phyloP scores from a whole-genome alignment of 2,888 invertebrate species.

The Drosophila merina region DNA sequence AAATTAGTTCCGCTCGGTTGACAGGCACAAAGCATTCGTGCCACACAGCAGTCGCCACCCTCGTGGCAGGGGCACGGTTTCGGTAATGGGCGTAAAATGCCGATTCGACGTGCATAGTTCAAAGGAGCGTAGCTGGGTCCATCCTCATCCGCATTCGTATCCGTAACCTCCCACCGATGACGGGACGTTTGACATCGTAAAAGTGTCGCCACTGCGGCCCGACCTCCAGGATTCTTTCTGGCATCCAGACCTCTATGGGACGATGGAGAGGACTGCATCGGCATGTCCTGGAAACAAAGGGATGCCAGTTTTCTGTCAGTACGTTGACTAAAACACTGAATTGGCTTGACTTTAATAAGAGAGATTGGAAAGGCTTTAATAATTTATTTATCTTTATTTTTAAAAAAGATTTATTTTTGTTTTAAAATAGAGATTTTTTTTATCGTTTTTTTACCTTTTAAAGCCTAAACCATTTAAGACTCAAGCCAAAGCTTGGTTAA shows the following conservation, averaged over 20 bases:
- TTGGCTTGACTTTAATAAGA: not conserved
- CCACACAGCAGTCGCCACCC: slow-evolving; percentile 65
- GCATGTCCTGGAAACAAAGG: not conserved
- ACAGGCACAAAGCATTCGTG: slow-evolving; percentile 79
- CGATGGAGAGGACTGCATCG: not conserved
- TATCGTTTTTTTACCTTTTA: not conserved
- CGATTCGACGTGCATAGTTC: slow-evolving; percentile 83
- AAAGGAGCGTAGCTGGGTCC: slow-evolving; percentile 46
- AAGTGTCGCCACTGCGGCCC: slow-evolving; percentile 44
- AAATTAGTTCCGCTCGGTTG: slow-evolving; percentile 83
- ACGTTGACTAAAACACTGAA: not conserved
- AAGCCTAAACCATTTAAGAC: slow-evolving; percentile 4
- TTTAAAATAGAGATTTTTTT: no score
- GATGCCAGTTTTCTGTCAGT: no score
- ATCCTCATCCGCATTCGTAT: slow-evolving; percentile 47
- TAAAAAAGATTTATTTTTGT: no score
- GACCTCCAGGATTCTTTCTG: slow-evolving; percentile 38
- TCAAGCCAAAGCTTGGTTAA: slow-evolving; percentile 24
- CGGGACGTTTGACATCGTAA: slow-evolving; percentile 51
- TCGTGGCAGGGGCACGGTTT: slow-evolving; percentile 12
- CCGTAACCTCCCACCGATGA: slow-evolving; percentile 20
- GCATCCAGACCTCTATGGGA: not conserved
- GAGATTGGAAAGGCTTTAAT: not conserved
- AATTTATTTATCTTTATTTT: no score
- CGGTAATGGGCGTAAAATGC: slow-evolving; percentile 82